A percentile compares a stretch with the other conserved stretches of the same genome.
Conservation (phyloP, 2,888 invertebrate genomes). For the Caenorhabditis sp. region DNA sequence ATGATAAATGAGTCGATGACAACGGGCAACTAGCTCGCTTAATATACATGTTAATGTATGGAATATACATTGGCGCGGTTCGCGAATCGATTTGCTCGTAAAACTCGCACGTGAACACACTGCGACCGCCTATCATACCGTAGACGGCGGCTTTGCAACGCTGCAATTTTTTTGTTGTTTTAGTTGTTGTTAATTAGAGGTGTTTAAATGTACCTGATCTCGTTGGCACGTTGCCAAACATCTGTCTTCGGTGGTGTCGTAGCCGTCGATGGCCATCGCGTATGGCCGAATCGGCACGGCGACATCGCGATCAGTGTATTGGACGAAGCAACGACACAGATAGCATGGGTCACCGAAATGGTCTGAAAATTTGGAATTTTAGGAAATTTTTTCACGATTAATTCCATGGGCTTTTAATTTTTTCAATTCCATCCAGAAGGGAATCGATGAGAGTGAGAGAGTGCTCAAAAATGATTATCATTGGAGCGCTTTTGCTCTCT, state of each 20-base stretch:
- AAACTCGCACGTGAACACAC: constrained; percentile 69
- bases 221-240: constrained; percentile 66
- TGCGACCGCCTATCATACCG: constrained; percentile 67
- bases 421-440: background rate
- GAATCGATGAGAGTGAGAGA: no score
- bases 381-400: background rate
- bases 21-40: constrained; percentile 52
- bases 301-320: constrained; percentile 67
- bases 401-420: background rate
- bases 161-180: constrained; percentile 41
- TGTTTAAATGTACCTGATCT: constrained; percentile 45
- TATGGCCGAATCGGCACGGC: constrained; percentile 60
- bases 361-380: constrained; percentile 24
- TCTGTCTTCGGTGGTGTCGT: constrained; percentile 64
- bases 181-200: background rate
- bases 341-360: constrained; percentile 67
- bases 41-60: constrained; percentile 67
- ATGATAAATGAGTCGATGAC: constrained; percentile 51
- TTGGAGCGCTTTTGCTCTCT: no score
- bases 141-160: constrained; percentile 66
- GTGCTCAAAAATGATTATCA: no score
- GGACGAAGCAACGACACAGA: constrained; percentile 67
- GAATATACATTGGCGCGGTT: constrained; percentile 59
- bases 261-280: constrained; percentile 62
- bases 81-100: constrained; percentile 55